Evolutionary conservation across 1,140 invertebrate species (phyloP), one percentile per base, ranked within the genome.

Genomic region (Pachypsylla venusta): DNA sequence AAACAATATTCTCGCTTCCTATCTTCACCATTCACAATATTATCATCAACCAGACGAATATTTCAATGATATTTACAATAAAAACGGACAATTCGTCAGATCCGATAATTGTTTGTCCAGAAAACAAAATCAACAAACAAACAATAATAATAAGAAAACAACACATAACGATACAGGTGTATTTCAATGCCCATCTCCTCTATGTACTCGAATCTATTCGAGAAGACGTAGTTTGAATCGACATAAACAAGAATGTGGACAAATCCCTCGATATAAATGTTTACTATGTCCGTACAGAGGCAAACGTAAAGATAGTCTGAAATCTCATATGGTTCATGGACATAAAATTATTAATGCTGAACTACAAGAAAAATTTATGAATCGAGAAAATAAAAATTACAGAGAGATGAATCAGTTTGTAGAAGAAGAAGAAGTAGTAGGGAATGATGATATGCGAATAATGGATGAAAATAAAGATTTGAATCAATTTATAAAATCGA

Each of bases 281-380:
- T 65, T 71, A 14, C 60, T 75, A 20, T 77, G 76, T 61, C 68
- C 69, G 30, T 74, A 75, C 62, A 70, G 67, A 55, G 73, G 72
- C 48, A 75, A 71, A 57, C 71, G 74, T 25, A 75, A 75, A 40
- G 74, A 73, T 35, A 72, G 73, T 39, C 67, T 77, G 3, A 67
- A 71, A 39, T 72, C 75, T 53, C 75, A 77, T 57, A 70, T 75
- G 62, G 42, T 56, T n/a, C 42, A 48, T 22, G 42, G 42, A 48
- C 42, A 48, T 22, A 48, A 48, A 19, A 48, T 48, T n/a, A 22
- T 48, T 22, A 22, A 48, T n/a, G n/a, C 4, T 7, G 3, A 19
- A 4, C 16, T 48, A 4, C 42, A 48, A n/a, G 42, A 48, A 22
- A n/a, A 48, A 19, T 48, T 48, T 22, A 48, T 48, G 42, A 48